Conservation (phyloP, 2,888 invertebrate species). For the Lasioglossum oenotherae region DNA sequence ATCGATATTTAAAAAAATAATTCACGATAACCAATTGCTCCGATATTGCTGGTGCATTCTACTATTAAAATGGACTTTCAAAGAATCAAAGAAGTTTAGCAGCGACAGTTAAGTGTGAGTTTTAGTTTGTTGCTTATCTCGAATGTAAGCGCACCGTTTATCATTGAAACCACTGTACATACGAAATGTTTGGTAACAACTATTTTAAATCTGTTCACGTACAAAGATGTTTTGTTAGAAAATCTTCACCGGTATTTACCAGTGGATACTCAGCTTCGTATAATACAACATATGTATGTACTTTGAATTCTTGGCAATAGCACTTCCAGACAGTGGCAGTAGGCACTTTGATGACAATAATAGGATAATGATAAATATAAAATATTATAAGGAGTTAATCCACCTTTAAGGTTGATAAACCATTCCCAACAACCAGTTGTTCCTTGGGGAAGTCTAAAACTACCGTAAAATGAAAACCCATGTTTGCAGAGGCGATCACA, state of each 20-base stretch:
- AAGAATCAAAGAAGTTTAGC: constrained; percentile 9
- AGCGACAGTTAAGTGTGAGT: neutral
- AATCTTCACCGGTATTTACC: constrained; percentile 31
- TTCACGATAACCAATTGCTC: neutral
- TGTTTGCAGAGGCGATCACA: constrained; percentile 95
- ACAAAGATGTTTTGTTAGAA: constrained; percentile 23
- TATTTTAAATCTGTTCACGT: constrained; percentile 20
- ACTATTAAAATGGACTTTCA: neutral
- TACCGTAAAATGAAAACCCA: constrained; percentile 96
- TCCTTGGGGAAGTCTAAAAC: constrained; percentile 94
- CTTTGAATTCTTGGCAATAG: constrained; percentile 57
- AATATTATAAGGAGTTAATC: constrained; percentile 78
- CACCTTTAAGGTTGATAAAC: constrained; percentile 83
- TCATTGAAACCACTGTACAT: neutral
- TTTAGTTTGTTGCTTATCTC: neutral
- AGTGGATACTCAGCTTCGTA: constrained; percentile 42
- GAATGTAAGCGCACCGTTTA: neutral
- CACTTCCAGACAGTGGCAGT: constrained; percentile 77
- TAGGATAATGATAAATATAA: constrained; percentile 75
- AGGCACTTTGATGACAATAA: constrained; percentile 78
- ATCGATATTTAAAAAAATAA: neutral
- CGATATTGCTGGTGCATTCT: neutral
- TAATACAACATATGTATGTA: constrained; percentile 21
- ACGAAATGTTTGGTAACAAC: constrained; percentile 3
- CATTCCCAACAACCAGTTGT: constrained; percentile 90